A percentile compares a stretch with the other conserved stretches of the same genome.
Conservation (phyloP, 2,888 invertebrate species). For the Morpho deidamia region DNA sequence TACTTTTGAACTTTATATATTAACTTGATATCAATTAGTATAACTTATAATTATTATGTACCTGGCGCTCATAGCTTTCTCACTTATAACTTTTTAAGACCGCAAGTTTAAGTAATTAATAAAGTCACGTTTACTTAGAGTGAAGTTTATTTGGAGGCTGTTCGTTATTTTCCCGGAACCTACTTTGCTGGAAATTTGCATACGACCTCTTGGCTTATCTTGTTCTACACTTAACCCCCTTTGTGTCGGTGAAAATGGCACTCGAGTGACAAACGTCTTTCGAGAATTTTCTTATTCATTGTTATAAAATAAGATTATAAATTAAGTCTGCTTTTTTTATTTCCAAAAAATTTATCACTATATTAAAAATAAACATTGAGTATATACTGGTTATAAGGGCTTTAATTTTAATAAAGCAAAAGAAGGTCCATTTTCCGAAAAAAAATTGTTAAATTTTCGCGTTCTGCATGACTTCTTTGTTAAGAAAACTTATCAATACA, state of each 20-base stretch:
- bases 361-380: no score
- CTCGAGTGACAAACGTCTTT: conserved; percentile 7
- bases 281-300: conserved; percentile 3
- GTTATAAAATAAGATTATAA: not conserved
- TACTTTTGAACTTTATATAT: no score
- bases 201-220: conserved; percentile 14
- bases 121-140: conserved; percentile 7
- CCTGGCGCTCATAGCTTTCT: not conserved
- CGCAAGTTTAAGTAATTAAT: conserved; percentile 3
- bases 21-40: no score
- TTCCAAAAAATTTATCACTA: no score
- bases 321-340: no score
- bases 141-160: not conserved
- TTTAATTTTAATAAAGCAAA: no score
- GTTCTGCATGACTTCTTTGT: no score
- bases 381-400: no score
- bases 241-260: conserved; percentile 7
- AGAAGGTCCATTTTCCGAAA: no score
- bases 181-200: conserved; percentile 13
- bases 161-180: conserved; percentile 5
- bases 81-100: conserved; percentile 2
- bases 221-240: conserved; percentile 15
- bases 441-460: no score
- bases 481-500: no score
- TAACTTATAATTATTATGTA: no score